Evolutionary conservation across 1,140 invertebrate genomes (phyloP).

Genomic region (Cryptotermes secundus): DNA sequence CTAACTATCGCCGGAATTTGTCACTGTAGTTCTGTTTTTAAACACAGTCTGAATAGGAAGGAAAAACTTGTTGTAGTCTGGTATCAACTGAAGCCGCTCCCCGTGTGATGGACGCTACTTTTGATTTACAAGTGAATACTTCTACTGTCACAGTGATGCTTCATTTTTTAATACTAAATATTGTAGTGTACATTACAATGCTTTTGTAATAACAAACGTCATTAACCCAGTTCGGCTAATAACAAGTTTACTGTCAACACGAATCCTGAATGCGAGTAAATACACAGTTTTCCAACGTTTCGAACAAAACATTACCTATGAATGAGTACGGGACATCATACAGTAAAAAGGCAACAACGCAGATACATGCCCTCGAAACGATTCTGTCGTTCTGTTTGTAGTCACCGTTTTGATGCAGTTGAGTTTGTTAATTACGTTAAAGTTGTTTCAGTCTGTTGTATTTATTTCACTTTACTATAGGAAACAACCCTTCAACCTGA

Average conservation of each 20-base stretch:
- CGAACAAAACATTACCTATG: neutral
- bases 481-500: no score
- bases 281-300: neutral
- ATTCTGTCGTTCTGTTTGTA: neutral
- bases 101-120: neutral
- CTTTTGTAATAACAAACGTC: neutral
- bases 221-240: neutral
- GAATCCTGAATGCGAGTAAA: neutral
- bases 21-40: no score
- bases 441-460: no score
- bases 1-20: no score
- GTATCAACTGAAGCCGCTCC: no score
- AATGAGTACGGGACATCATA: neutral
- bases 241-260: neutral
- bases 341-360: neutral
- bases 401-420: no score
- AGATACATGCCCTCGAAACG: neutral
- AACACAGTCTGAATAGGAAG: no score
- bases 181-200: neutral
- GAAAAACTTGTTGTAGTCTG: no score
- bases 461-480: no score
- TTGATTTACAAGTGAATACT: neutral
- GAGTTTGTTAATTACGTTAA: no score
- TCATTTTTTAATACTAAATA: neutral
- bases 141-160: neutral